Conservation (phyloP, 1,140 invertebrate genomes). For the Lepeophtheirus salmonis region DNA sequence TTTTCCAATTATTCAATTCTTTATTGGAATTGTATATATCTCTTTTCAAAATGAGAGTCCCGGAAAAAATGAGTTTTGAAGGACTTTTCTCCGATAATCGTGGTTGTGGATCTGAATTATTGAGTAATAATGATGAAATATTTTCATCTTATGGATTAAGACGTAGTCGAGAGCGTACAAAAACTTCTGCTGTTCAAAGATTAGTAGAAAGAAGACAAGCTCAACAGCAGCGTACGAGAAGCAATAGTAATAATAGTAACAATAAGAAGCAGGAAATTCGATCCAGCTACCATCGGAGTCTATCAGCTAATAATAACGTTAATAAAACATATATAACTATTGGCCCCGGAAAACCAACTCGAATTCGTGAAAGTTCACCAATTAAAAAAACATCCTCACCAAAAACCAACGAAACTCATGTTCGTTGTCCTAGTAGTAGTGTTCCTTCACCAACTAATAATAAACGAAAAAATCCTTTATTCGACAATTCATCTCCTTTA, state of each 20-base stretch:
- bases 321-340: slow-evolving; percentile 16
- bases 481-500: no score
- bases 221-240: slow-evolving; percentile 1
- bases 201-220: slow-evolving; percentile 12
- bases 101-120: background rate
- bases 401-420: background rate
- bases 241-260: slow-evolving; percentile 1
- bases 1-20: no score
- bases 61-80: background rate
- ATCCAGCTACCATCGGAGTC: background rate
- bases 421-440: background rate
- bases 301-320: background rate
- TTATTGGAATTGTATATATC: no score
- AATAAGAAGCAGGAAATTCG: background rate
- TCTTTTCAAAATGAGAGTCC: background rate
- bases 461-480: background rate
- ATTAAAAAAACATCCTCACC: background rate
- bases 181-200: slow-evolving; percentile 8
- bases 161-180: slow-evolving; percentile 8
- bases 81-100: background rate
- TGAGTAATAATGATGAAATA: no score
- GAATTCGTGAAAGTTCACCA: slow-evolving; percentile 14
- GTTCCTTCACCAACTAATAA: no score
- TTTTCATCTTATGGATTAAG: background rate
- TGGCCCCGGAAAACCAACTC: slow-evolving; percentile 14